These are phyloP conservation scores for Hassar affinis DNA, from an alignment of 2,113 vertebrate genomes.

Conservation along the genomic window DNA sequence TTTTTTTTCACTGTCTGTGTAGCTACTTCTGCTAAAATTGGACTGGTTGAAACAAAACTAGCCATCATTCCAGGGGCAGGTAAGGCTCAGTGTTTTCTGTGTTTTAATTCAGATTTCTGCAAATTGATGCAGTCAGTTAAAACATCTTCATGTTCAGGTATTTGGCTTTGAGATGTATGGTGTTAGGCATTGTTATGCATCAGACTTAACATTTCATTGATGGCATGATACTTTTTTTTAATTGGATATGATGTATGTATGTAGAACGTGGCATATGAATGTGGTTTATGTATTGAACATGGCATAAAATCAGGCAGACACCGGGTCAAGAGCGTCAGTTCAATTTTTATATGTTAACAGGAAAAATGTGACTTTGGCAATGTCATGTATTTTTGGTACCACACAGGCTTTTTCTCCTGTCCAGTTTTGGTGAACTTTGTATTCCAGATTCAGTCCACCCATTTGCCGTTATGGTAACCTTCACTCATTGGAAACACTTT, in stretches of 20 bases:
- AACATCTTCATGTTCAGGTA: not conserved
- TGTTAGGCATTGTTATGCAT: not conserved
- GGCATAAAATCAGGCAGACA: not conserved
- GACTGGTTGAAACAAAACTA: constrained; percentile 92
- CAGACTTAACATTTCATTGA: not conserved
- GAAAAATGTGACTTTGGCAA: not conserved
- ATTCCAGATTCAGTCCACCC: not conserved
- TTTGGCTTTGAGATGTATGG: too few relatives aligned
- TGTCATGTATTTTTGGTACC: not conserved
- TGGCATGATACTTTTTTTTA: not conserved
- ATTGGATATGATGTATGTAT: not conserved
- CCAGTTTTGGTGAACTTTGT: not conserved
- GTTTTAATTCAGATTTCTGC: not conserved
- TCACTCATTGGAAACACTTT: not conserved
- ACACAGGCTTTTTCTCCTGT: not conserved
- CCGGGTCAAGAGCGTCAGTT: not conserved
- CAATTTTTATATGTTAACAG: not conserved
- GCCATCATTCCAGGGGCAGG: constrained; percentile 95
- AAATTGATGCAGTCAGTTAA: not conserved
- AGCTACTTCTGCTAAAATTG: constrained; percentile 93
- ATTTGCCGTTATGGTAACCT: not conserved
- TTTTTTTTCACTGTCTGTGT: constrained; percentile 32
- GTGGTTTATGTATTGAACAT: not conserved
- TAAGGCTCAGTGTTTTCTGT: constrained; percentile 63
- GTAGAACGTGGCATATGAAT: not conserved